Conservation (phyloP, 2,797 vertebrate species). For the Macropodus opercularis region DNA sequence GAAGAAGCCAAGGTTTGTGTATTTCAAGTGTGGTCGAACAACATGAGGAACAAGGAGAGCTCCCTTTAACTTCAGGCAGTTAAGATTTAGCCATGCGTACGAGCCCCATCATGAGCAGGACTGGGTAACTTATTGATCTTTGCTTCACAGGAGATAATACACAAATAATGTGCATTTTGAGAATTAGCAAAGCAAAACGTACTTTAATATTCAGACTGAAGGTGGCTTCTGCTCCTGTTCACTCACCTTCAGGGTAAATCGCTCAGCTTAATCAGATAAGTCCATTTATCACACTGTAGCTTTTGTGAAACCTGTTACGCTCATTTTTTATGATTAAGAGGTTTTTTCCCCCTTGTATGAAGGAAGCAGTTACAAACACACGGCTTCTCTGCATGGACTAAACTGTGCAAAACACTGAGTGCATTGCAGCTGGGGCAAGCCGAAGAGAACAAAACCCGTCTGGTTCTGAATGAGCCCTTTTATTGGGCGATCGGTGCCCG, state of each 20-base stretch:
- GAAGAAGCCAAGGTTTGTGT: conserved; percentile 49
- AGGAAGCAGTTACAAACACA: conserved; percentile 44
- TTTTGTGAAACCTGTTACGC: conserved; percentile 65
- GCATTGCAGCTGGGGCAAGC: conserved; percentile 61
- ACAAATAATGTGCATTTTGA: conserved; percentile 53
- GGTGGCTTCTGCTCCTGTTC: conserved; percentile 44
- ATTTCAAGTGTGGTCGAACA: conserved; percentile 41
- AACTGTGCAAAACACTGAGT: conserved; percentile 64
- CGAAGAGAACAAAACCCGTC: conserved; percentile 72
- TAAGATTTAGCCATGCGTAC: not conserved
- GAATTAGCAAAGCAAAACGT: conserved; percentile 50
- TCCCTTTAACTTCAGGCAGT: conserved; percentile 31
- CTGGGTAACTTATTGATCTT: conserved; percentile 57
- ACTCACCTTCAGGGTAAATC: conserved; percentile 63
- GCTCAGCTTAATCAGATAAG: conserved; percentile 63
- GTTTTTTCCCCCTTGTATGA: conserved; percentile 22
- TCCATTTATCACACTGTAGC: conserved; percentile 58
- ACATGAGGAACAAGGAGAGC: conserved; percentile 29
- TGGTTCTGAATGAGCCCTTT: conserved; percentile 78
- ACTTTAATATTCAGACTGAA: conserved; percentile 31
- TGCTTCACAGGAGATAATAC: conserved; percentile 48
- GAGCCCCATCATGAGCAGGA: conserved; percentile 24
- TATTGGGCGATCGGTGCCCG: conserved; percentile 72
- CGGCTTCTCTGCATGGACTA: conserved; percentile 37
- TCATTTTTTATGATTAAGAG: conserved; percentile 73